Conservation (phyloP, 2,113 vertebrate species). For the Cyanistes caeruleus region DNA sequence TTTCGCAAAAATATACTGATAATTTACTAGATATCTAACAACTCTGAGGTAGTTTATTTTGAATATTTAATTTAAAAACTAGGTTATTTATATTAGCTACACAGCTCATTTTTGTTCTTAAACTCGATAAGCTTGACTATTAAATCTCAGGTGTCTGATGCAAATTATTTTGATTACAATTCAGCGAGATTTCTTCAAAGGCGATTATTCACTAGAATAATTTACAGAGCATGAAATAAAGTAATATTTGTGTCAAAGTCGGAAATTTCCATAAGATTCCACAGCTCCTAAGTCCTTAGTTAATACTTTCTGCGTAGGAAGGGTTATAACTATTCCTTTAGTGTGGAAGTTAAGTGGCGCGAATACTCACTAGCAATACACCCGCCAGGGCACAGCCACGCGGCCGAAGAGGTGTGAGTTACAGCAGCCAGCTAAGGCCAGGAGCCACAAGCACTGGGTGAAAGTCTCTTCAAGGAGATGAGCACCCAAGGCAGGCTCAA, state of each 20-base stretch:
- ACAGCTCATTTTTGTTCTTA: constrained; percentile 15
- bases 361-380: not conserved
- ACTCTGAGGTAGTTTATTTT: not conserved
- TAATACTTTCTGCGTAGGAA: not conserved
- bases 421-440: not conserved
- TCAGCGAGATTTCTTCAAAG: not conserved
- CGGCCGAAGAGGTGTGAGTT: not conserved
- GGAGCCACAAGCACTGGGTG: not conserved
- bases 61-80: constrained; percentile 9
- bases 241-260: not conserved
- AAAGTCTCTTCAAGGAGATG: not conserved
- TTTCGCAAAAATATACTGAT: not conserved
- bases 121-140: not conserved
- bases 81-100: constrained; percentile 5
- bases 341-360: not conserved
- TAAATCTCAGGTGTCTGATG: constrained; percentile 34
- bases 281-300: not conserved
- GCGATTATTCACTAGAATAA: not conserved
- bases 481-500: not conserved
- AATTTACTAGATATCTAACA: not conserved
- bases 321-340: not conserved
- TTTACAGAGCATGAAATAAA: not conserved
- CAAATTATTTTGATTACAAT: constrained; percentile 44
- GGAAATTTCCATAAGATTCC: not conserved
- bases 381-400: rapidly evolving